A percentile compares a stretch with the other conserved stretches of the same genome.
These are phyloP conservation scores for Saturnia pavonia DNA, from an alignment of 2,888 invertebrate genomes.

Conservation along the genomic window DNA sequence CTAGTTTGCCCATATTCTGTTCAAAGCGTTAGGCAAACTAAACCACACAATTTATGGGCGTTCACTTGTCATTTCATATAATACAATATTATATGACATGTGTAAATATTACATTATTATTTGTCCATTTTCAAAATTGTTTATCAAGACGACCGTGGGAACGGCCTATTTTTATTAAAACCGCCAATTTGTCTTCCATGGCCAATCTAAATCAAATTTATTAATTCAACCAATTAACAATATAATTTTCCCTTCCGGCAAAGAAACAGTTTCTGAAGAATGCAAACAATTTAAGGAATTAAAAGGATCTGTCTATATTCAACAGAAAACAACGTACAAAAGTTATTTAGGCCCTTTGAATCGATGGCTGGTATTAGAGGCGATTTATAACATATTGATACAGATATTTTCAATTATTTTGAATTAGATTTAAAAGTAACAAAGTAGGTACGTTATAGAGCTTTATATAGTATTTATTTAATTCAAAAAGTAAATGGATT, in stretches of 20 bases:
- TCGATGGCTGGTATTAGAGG: neutral
- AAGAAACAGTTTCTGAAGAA: slow-evolving; percentile 44
- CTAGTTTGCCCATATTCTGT: slow-evolving; percentile 39
- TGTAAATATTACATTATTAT: neutral
- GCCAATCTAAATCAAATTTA: slow-evolving; percentile 56
- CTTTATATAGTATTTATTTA: slow-evolving; percentile 45
- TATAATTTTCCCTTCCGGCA: slow-evolving; percentile 43
- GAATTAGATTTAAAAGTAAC: neutral
- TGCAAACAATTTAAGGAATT: slow-evolving; percentile 33
- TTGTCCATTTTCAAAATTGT: neutral
- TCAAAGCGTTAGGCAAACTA: slow-evolving; percentile 30
- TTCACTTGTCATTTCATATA: neutral
- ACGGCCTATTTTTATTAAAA: slow-evolving; percentile 48
- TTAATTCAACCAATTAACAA: slow-evolving; percentile 67
- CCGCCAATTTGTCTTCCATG: slow-evolving; percentile 51
- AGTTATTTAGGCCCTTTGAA: neutral
- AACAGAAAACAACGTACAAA: slow-evolving; percentile 25
- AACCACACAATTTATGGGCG: slow-evolving; percentile 14
- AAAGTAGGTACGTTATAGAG: slow-evolving; percentile 35
- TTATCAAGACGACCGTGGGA: slow-evolving; percentile 18
- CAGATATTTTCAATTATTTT: neutral
- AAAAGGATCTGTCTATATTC: slow-evolving; percentile 35
- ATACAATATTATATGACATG: too few species aligned
- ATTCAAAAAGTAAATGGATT: slow-evolving; percentile 48
- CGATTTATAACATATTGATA: neutral